A percentile compares a stretch with the other conserved stretches of the same genome.
phyloP scores from a whole-genome alignment of 2,113 vertebrate genomes.

The Lonchura striata region DNA sequence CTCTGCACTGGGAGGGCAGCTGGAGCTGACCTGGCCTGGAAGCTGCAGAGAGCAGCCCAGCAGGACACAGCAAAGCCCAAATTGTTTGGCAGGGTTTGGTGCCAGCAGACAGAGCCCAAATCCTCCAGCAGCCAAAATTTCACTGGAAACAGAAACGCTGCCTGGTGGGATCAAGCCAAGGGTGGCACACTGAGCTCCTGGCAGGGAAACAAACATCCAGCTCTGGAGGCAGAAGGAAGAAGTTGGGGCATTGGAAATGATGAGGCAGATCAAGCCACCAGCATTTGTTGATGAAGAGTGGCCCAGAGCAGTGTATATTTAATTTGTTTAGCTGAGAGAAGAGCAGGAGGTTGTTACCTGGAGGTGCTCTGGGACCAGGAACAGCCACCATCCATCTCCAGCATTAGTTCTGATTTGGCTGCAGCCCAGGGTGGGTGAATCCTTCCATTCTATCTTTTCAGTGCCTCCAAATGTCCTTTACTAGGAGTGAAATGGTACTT shows the following conservation, averaged over 20 bases:
- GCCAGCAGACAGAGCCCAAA: background rate
- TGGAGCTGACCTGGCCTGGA: background rate
- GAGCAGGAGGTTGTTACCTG: background rate
- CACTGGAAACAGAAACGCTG: background rate
- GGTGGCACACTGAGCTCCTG: background rate
- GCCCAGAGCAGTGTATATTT: accelerated
- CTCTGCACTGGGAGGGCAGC: background rate
- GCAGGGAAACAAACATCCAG: background rate
- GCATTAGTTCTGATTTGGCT: background rate
- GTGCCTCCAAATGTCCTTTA: background rate
- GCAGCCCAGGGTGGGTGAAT: background rate
- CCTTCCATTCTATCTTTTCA: background rate
- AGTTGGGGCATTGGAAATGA: background rate
- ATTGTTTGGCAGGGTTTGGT: background rate
- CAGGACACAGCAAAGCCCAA: background rate
- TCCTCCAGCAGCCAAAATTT: background rate
- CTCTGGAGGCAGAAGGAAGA: background rate
- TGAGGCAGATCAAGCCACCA: background rate
- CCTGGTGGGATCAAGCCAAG: background rate
- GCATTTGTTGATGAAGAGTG: background rate
- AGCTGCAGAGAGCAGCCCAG: background rate
- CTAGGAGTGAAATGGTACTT: background rate
- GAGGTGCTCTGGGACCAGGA: background rate
- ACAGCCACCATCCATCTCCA: background rate
- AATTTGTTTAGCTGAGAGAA: background rate